Evolutionary conservation across 1,140 invertebrate species (phyloP), one percentile per base, ranked within the genome.

Genomic region (Drosophila punjabiensis): DNA sequence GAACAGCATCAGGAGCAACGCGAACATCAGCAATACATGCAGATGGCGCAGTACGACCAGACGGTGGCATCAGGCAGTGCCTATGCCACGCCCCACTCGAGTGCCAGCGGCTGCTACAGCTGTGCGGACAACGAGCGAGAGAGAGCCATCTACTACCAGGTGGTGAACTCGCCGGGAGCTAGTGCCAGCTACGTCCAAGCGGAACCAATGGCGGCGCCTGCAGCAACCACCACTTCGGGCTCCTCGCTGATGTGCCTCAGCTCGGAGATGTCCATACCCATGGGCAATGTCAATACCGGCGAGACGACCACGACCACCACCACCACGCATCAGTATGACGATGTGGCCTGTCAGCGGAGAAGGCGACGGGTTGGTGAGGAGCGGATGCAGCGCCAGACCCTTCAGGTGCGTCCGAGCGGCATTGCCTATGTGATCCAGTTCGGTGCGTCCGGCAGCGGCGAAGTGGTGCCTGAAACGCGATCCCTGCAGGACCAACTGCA

Each of bases 251-350:
- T 92, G 58, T 91, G 88, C 59, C 76, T 90, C 10, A 93, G 92
- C 32, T 93, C 92, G 3, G 92, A 93, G 24, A 82, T 92, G 61
- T 93, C 92, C 13, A 81, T 93, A 62, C 92, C 92, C 1, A 87
- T 93, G 82, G 86, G 80, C 8, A 59, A 69, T 45, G 65, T 68
- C 0, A 92, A 67, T 41, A 73, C 80, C 0, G 76, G 76, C 4
- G 86, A 85, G 37, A 79, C 84, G 3, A 88, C 91, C 8, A 90
- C 87, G 0, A 86, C 35, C 2, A 56, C 53, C 18, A 56, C 83
- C 9, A 88, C 83, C 10, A 93, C 92, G 8, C 92, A 93, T 76
- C 92, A 93, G 45, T 93, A 93, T 50, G 92, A 93, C 43, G 89
- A 92, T 62, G 91, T 91, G 28, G 82, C 81, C 1, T 81, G 76